phyloP scores from a whole-genome alignment of 1,140 invertebrate species.

The Atopsyche davidsoni region DNA sequence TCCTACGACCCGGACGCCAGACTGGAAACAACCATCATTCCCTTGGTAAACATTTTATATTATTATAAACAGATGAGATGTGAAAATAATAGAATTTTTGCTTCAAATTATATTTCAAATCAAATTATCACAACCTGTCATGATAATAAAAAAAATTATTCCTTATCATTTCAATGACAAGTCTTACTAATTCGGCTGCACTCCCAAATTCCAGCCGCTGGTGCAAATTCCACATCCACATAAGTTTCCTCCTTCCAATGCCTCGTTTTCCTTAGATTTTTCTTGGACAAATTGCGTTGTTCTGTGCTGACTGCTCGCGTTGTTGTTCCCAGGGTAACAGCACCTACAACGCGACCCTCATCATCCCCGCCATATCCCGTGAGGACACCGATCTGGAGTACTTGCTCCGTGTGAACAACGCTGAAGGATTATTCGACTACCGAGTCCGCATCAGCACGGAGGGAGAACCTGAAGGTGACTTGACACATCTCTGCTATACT shows the following conservation, averaged over 20 bases:
- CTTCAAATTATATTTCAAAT: no score
- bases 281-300: no score
- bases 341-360: constrained; percentile 58
- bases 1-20: constrained; percentile 46
- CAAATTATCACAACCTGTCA: no score
- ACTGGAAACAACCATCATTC: constrained; percentile 44
- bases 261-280: no score
- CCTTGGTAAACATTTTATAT: constrained; percentile 43
- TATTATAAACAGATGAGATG: background rate
- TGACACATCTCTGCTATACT: constrained; percentile 21
- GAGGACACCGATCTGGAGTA: constrained; percentile 68
- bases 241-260: no score
- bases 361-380: constrained; percentile 60
- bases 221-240: no score
- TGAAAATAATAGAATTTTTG: no score
- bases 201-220: no score
- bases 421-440: constrained; percentile 57
- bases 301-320: no score
- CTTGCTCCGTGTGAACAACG: constrained; percentile 58
- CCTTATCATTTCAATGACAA: no score
- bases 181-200: no score
- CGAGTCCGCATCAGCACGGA: constrained; percentile 61
- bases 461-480: constrained; percentile 60
- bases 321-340: constrained; percentile 51
- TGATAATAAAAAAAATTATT: no score